These are phyloP conservation scores for Dorcus hopei DNA, from an alignment of 2,888 invertebrate species.

Conservation along the genomic window DNA sequence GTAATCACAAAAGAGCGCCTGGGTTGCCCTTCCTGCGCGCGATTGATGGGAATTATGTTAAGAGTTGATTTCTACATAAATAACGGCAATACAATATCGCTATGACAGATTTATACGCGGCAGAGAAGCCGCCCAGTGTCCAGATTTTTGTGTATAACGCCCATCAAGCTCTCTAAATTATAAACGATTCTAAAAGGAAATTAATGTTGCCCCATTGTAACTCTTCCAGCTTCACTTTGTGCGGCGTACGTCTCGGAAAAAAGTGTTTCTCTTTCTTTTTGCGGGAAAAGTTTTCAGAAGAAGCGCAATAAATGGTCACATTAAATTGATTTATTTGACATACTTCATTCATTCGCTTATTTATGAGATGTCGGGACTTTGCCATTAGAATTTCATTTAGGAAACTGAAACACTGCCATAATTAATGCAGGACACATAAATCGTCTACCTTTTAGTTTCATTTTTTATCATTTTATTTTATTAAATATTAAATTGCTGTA, in stretches of 20 bases:
- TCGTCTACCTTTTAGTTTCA: too few relatives aligned
- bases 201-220: slow-evolving; percentile 18
- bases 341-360: slow-evolving; percentile 8
- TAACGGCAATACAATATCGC: slow-evolving; percentile 50
- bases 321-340: slow-evolving; percentile 15
- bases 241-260: slow-evolving; percentile 1
- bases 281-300: slow-evolving; percentile 4
- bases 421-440: too few relatives aligned
- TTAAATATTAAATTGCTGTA: too few relatives aligned
- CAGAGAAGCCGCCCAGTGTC: slow-evolving; percentile 46
- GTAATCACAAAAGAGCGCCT: slow-evolving; percentile 20
- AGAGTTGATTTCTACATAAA: slow-evolving; percentile 51
- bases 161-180: slow-evolving; percentile 45
- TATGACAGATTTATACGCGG: slow-evolving; percentile 49
- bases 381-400: too few relatives aligned
- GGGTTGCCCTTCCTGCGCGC: slow-evolving; percentile 17
- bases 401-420: too few relatives aligned
- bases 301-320: slow-evolving; percentile 11
- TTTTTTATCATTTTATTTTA: too few relatives aligned
- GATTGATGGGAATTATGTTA: slow-evolving; percentile 49
- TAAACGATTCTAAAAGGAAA: slow-evolving; percentile 24
- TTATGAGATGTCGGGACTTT: too few relatives aligned
- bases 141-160: slow-evolving; percentile 46
- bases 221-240: slow-evolving; percentile 14
- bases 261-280: slow-evolving; percentile 3